Base-by-base conservation (phyloP, 1,140 invertebrate genomes). In the Leptonema lineaticorne region DNA sequence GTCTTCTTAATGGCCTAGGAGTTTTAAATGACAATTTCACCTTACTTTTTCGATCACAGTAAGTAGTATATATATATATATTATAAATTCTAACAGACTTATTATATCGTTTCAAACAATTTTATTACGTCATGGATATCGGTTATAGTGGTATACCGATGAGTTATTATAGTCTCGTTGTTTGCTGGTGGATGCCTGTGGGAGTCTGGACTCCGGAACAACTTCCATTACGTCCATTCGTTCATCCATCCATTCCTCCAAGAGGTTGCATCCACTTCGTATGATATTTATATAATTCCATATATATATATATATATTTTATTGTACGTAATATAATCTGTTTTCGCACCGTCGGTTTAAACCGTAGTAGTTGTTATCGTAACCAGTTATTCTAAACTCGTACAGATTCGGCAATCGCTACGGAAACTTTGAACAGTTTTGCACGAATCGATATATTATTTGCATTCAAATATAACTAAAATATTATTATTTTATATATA, bases 331-430 rank as follows among this genome's bases (percentile, higher is more conserved):
- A 22, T 24, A 53, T 53, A 53, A 53, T 53, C 50, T 53, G 50
- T 24, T 53, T 53, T 53, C 18, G 50, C 20, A 22, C 50, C 18
- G n/a, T 24, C 50, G 37, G 11, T 41, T 16, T 41, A 41, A 41
- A 16, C 37, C 37, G 16, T 41, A 11, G 22, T 20, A 53, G 50
- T 53, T 53, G 50, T 53, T 53, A 53, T 53, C 50, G 50, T 24
- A 53, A 26, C 50, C 50, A 53, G 50, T 53, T 53, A 53, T 53
- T 53, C 27, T 53, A 53, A n/a, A 53, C 50, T 53, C 50, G 50
- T 53, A n/a, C 50, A 8, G 50, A 24, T 26, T 53, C 50, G 24
- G 3, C 20, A 24, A 53, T 24, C 50, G 22, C 50, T 4, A 24
- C 24, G 27, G 50, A 53, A 20, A 24, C 50, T 18, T 26, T 53